A percentile compares a stretch with the other conserved stretches of the same genome.
Conservation (phyloP, 1,140 invertebrate genomes). For the Bursaphelenchus mucronatus region DNA sequence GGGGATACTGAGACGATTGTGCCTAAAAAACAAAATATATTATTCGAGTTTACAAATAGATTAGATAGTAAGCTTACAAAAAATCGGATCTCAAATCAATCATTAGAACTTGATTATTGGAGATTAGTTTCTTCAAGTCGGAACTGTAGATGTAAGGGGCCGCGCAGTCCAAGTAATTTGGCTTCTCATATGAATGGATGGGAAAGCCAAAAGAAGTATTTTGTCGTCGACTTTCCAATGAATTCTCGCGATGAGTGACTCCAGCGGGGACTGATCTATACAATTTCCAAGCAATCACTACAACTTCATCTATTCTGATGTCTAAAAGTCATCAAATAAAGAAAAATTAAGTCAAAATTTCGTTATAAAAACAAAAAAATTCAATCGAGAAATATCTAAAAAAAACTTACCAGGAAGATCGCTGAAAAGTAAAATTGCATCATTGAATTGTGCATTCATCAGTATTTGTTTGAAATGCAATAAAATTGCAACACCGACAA, state of each 20-base stretch:
- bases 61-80: conserved; percentile 20
- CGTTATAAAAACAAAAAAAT: conserved; percentile 43
- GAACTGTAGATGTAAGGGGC: conserved; percentile 13
- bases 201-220: background rate
- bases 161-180: conserved; percentile 24
- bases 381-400: background rate
- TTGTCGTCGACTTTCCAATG: background rate
- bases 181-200: background rate
- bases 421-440: conserved; percentile 56
- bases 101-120: conserved; percentile 25
- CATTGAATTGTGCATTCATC: conserved; percentile 52
- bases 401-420: conserved; percentile 51
- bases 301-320: conserved; percentile 25
- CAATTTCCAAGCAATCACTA: conserved; percentile 20
- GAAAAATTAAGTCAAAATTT: conserved; percentile 15
- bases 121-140: conserved; percentile 24
- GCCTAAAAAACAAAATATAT: conserved; percentile 21
- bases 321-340: conserved; percentile 15
- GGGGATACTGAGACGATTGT: conserved; percentile 14
- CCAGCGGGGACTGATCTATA: conserved; percentile 23
- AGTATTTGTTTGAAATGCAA: conserved; percentile 66
- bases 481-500: conserved; percentile 87
- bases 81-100: conserved; percentile 27
- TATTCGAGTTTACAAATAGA: no score
- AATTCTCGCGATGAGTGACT: conserved; percentile 25